Evolutionary conservation across 2,888 invertebrate species (phyloP).

Genomic region (Sinotaia quadrata): DNA sequence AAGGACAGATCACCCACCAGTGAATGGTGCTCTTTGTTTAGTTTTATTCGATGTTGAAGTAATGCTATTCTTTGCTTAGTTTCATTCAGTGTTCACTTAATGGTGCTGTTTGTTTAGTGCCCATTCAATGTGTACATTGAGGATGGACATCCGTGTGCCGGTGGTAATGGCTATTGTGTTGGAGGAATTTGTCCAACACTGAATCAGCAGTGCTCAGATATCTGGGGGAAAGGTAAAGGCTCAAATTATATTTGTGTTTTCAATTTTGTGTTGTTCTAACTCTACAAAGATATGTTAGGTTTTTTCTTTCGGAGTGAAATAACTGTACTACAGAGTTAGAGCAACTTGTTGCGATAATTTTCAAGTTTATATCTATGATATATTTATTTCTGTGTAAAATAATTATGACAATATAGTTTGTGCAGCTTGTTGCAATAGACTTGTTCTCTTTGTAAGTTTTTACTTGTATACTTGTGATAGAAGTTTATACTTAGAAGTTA

Average conservation of each 20-base stretch:
- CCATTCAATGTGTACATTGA: slow-evolving; percentile 91
- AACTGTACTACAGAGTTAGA: background rate
- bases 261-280: no score
- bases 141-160: slow-evolving; percentile 89
- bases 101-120: slow-evolving; percentile 77
- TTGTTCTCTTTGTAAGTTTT: no score
- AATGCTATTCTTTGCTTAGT: slow-evolving; percentile 6
- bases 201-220: slow-evolving; percentile 88
- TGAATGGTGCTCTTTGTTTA: background rate
- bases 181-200: slow-evolving; percentile 92
- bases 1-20: background rate
- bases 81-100: background rate
- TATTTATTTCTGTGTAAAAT: no score
- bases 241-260: no score
- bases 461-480: no score
- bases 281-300: background rate
- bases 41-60: background rate
- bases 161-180: slow-evolving; percentile 87
- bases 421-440: no score
- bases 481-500: no score
- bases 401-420: no score
- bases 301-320: background rate
- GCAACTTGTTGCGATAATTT: background rate
- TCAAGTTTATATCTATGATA: no score
- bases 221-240: slow-evolving; percentile 87